Conservation (phyloP, 2,888 invertebrate species). For the Pseudolycoriella hygida region DNA sequence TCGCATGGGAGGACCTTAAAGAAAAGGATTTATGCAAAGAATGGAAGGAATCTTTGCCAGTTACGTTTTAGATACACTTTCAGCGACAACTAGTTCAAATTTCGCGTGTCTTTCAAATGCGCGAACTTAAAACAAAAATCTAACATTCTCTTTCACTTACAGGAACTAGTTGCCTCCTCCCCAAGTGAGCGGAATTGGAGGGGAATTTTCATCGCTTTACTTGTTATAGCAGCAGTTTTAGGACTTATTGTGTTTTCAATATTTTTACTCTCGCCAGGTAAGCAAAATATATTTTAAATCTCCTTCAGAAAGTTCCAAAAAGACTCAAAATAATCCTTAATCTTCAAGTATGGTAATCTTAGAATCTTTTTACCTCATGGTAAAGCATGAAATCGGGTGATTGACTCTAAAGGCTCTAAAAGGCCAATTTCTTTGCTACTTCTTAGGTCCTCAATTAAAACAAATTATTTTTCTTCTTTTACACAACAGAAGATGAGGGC, state of each 20-base stretch:
- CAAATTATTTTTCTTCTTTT: not conserved
- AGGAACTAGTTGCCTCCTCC: conserved; percentile 80
- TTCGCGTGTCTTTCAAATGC: not conserved
- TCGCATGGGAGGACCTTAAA: too few relatives aligned
- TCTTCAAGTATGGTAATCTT: too few relatives aligned
- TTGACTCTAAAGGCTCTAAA: too few relatives aligned
- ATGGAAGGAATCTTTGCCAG: too few relatives aligned
- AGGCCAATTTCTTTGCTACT: too few relatives aligned
- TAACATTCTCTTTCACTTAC: conserved; percentile 23
- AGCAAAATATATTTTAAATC: conserved; percentile 11
- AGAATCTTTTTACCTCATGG: too few relatives aligned
- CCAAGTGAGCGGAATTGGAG: conserved; percentile 86
- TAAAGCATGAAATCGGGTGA: too few relatives aligned
- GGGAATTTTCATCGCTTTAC: conserved; percentile 78
- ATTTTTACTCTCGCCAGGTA: conserved; percentile 64
- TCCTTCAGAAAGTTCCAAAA: not conserved
- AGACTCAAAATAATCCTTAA: not conserved
- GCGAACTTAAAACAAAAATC: not conserved
- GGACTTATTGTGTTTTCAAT: conserved; percentile 84
- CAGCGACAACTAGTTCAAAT: too few relatives aligned
- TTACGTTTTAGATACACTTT: too few relatives aligned
- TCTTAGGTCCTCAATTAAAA: not conserved
- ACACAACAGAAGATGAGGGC: conserved; percentile 37
- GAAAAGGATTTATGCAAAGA: too few relatives aligned
- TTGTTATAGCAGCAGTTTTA: conserved; percentile 78